These are phyloP conservation scores for Steinernema feltiae DNA, from an alignment of 1,140 invertebrate species.

Conservation along the genomic window DNA sequence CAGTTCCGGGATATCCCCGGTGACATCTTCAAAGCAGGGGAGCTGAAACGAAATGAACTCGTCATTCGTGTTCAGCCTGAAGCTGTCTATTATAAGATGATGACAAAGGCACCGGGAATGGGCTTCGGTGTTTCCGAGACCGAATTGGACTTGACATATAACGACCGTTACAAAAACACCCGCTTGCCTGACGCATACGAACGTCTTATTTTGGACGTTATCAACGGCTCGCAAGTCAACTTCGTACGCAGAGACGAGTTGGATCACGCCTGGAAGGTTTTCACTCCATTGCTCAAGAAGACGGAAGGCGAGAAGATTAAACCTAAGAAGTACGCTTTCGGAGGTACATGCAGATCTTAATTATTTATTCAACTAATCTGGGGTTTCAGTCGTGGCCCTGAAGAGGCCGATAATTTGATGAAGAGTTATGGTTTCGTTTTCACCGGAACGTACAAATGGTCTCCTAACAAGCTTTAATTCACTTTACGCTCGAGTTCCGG, in stretches of 20 bases:
- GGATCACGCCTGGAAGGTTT: conserved; percentile 89
- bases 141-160: conserved; percentile 92
- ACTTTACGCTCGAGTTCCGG: too few species aligned
- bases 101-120: conserved; percentile 96
- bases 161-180: conserved; percentile 77
- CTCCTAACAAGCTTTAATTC: conserved; percentile 20
- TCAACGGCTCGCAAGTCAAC: conserved; percentile 95
- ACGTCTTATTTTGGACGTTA: conserved; percentile 88
- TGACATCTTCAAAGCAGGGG: conserved; percentile 85
- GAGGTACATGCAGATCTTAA: too few species aligned
- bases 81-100: conserved; percentile 95
- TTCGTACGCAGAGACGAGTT: conserved; percentile 91
- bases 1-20: conserved; percentile 93
- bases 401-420: conserved; percentile 76
- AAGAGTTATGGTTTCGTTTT: conserved; percentile 79
- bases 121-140: conserved; percentile 93
- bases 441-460: conserved; percentile 91
- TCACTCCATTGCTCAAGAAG: conserved; percentile 85
- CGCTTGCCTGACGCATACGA: conserved; percentile 94
- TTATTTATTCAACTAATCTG: too few species aligned
- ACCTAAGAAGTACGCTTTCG: conserved; percentile 76
- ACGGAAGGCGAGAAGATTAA: conserved; percentile 73
- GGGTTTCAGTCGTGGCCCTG: conserved; percentile 70
- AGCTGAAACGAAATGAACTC: conserved; percentile 84
- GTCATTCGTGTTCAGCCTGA: conserved; percentile 98